Base-by-base conservation (phyloP, 2,113 vertebrate species). In the Orthonyx spaldingii region DNA sequence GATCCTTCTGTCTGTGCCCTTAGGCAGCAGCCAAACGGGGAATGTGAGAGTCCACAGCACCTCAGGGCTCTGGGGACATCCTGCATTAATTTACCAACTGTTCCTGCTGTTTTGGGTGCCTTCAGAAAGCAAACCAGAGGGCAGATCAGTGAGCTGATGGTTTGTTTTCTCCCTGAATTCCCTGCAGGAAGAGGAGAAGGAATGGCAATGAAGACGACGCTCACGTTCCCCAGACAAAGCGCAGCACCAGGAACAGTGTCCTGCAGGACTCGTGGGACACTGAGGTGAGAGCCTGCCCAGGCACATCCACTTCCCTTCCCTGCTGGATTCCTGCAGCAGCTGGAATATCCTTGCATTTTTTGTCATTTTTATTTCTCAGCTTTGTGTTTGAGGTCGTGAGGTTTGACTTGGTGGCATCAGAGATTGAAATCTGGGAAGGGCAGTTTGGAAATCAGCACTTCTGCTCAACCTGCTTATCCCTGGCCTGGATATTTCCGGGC, bases 211-310 rank as follows among this genome's bases (percentile, higher is more conserved):
- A 99, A 65, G 99, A 99, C 28, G 99, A 98, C 16, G 94, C 96
- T 84, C 98, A 98, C 30, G 96, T 98, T 75, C 99, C 98, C 4
- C 98, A 99, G 94, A 98, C 98, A 85, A 99, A 99, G 76, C 97
- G 99, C 64, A 98, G 92, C 84, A 98, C 97, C 92, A 95, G 98
- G 94, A 98, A 97, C 16, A 92, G 98, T 49, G 97, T 98, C 81
- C 98, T 98, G 10, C 98, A 98, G 79, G 99, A 99, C 89, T 98
- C 98, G 3, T 99, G 99, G 98, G 99, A 99, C 96, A 99, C 99
- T 9, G 99, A 99, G 99, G 99, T 99, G 98, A 94, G 96, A 71
- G 65, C 49, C n/a, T 66, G 20, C 57, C n/a, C 2, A 0, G 61
- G 74, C 52, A 66, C 2, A 16, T 12, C 35, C 41, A 1, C 0